A percentile compares a stretch with the other conserved stretches of the same genome.
These are phyloP conservation scores for Marronus borbonicus DNA, from an alignment of 2,888 invertebrate species.

Conservation along the genomic window DNA sequence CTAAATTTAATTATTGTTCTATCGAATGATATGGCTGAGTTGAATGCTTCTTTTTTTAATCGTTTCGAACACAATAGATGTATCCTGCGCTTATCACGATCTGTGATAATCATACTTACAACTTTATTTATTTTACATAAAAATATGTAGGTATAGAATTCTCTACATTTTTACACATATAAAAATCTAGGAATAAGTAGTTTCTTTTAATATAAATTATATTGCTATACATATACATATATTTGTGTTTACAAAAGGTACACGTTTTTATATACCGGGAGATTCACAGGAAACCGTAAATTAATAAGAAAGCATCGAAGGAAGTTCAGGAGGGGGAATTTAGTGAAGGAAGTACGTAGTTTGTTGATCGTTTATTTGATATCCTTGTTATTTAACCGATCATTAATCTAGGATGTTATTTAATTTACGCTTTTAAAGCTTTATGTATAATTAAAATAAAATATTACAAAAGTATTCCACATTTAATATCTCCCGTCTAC, in stretches of 20 bases:
- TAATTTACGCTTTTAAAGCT: too few species aligned
- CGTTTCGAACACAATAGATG: constrained; percentile 10
- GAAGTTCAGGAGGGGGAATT: not conserved
- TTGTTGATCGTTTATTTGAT: not conserved
- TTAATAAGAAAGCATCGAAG: constrained; percentile 34
- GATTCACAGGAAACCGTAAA: constrained; percentile 40
- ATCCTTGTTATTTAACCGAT: not conserved
- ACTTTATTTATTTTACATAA: constrained; percentile 12
- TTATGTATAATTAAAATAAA: too few species aligned
- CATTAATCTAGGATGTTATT: not conserved
- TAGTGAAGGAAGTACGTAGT: not conserved
- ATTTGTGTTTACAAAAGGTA: constrained; percentile 36
- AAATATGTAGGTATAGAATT: constrained; percentile 39
- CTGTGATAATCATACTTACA: constrained; percentile 1
- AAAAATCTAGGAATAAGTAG: constrained; percentile 47
- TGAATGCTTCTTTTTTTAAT: not conserved
- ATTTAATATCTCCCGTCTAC: too few species aligned
- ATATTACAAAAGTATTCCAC: too few species aligned
- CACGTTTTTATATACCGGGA: constrained; percentile 35
- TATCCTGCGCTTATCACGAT: constrained; percentile 1
- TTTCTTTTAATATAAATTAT: constrained; percentile 38
- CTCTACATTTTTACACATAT: constrained; percentile 35
- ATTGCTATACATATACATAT: constrained; percentile 45
- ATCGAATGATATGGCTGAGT: constrained; percentile 39
- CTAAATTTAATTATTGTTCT: constrained; percentile 40